Percentiles rank a stretch among this genome's conserved stretches.
Conservation (phyloP, 2,113 vertebrate genomes). For the Otus sunia region DNA sequence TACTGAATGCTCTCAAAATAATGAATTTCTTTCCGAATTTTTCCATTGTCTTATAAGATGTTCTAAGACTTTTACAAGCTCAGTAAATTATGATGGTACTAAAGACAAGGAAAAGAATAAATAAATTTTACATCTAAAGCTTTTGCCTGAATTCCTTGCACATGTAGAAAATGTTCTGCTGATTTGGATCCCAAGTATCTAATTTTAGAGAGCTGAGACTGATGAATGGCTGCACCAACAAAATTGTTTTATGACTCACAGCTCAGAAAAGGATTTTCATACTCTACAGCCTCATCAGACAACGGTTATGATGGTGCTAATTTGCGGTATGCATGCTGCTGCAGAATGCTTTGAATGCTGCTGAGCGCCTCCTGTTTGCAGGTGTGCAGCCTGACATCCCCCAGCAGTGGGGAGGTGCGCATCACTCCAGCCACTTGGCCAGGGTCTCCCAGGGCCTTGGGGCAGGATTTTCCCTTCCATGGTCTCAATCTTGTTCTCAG, state of each 20-base stretch:
- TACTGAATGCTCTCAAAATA: not conserved
- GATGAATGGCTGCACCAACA: not conserved
- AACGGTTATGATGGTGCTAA: not conserved
- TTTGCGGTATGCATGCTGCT: not conserved
- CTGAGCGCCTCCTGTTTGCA: not conserved
- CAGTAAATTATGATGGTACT: not conserved
- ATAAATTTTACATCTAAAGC: not conserved
- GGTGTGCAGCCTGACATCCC: not conserved
- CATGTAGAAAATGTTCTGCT: not conserved
- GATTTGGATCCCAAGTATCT: not conserved
- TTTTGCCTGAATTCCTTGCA: not conserved
- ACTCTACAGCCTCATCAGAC: not conserved
- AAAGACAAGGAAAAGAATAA: not conserved
- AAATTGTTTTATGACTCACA: slow-evolving; percentile 16
- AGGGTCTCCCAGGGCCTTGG: not conserved
- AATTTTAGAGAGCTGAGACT: slow-evolving; percentile 19
- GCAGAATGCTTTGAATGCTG: not conserved
- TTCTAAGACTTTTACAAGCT: not conserved
- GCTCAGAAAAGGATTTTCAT: not conserved
- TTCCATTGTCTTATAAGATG: not conserved
- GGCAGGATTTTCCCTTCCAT: not conserved
- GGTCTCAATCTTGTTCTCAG: not conserved
- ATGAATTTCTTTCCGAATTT: not conserved
- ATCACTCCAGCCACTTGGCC: not conserved
- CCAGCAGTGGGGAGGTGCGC: not conserved